Evolutionary conservation across 2,797 vertebrate species (phyloP).

Genomic region (Buceros bicornis): DNA sequence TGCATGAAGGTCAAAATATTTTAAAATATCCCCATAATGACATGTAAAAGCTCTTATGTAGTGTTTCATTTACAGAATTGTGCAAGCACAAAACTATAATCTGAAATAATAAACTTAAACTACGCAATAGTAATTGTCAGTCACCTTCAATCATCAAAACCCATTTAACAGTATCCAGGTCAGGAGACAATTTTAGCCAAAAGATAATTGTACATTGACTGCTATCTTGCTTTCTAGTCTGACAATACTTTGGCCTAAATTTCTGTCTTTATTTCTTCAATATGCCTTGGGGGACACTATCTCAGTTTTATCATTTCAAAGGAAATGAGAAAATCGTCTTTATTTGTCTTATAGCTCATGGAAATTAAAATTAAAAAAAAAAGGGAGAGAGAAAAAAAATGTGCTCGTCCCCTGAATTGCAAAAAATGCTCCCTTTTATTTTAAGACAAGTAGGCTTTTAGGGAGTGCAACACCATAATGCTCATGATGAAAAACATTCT

Average conservation of each 20-base stretch:
- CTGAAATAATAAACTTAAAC: not conserved
- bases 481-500: not conserved
- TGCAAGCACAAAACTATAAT: not conserved
- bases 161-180: slow-evolving; percentile 10
- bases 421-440: not conserved
- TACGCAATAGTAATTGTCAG: not conserved
- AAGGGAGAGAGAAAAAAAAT: not conserved
- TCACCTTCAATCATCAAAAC: slow-evolving; percentile 21
- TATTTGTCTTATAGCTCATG: slow-evolving; percentile 29
- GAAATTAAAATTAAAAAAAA: not conserved
- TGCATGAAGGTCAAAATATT: not conserved
- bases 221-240: slow-evolving; percentile 13
- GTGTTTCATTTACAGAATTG: not conserved
- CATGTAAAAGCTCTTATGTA: not conserved
- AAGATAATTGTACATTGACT: slow-evolving; percentile 15
- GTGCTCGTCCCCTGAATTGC: not conserved
- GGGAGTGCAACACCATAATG: not conserved
- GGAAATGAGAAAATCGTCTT: slow-evolving; percentile 60
- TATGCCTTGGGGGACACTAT: slow-evolving; percentile 38
- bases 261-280: slow-evolving; percentile 53
- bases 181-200: slow-evolving; percentile 41
- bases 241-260: slow-evolving; percentile 51
- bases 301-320: slow-evolving; percentile 44
- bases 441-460: slow-evolving; percentile 40
- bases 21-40: not conserved